These are phyloP conservation scores for Alloplasta piceator DNA, from an alignment of 2,888 invertebrate genomes.

Conservation along the genomic window DNA sequence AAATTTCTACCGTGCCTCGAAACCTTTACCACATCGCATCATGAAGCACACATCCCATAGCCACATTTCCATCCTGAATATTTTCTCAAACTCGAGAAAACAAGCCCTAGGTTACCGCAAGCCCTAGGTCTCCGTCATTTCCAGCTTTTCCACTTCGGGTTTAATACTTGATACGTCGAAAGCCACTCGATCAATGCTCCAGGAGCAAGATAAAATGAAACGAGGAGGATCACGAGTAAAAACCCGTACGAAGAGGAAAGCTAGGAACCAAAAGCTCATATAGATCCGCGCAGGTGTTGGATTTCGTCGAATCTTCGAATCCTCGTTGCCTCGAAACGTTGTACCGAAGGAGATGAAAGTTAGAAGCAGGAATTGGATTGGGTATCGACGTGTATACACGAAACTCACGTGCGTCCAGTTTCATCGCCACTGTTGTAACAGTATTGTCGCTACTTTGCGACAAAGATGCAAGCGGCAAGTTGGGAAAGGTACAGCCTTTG, in stretches of 20 bases:
- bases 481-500: conserved; percentile 24
- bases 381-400: conserved; percentile 8
- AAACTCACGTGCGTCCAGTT: conserved; percentile 6
- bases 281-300: conserved; percentile 14
- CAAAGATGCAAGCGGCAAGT: conserved; percentile 48
- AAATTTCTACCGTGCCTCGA: too few species aligned
- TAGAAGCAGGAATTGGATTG: neutral
- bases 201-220: neutral
- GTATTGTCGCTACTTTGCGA: conserved; percentile 17
- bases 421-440: conserved; percentile 27
- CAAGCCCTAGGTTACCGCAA: too few species aligned
- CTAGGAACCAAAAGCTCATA: neutral
- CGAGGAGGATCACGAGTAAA: conserved; percentile 18
- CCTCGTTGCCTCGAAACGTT: conserved; percentile 12
- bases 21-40: too few species aligned
- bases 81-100: too few species aligned
- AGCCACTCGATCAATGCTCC: conserved; percentile 20
- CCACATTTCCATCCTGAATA: too few species aligned
- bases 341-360: conserved; percentile 32
- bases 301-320: conserved; percentile 36
- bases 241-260: conserved; percentile 23
- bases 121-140: too few species aligned
- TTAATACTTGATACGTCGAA: conserved; percentile 12
- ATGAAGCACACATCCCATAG: too few species aligned
- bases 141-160: neutral